Percentiles rank a stretch among this genome's conserved stretches.
These are phyloP conservation scores for Cladorhizidae sp. DNA, from an alignment of 37 sponge, comb jelly and placozoan genomes.

Conservation along the genomic window DNA sequence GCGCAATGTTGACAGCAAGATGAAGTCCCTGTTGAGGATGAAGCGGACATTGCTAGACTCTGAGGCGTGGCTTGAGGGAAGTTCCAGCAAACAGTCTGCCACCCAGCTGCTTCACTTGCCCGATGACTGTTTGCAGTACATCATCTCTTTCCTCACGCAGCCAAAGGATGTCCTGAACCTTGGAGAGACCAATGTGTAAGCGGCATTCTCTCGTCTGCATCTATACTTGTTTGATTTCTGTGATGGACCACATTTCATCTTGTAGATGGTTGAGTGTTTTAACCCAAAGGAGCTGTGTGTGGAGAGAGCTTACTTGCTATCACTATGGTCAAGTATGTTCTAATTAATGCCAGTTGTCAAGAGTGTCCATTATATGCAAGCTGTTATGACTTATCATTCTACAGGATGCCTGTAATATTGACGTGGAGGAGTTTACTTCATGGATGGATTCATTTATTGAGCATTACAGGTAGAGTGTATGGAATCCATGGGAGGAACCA, in stretches of 20 bases:
- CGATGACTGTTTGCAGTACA: constrained; percentile 34
- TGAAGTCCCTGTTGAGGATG: constrained; percentile 34
- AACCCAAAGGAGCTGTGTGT: constrained; percentile 28
- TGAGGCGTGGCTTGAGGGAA: background rate
- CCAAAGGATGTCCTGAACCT: constrained; percentile 52
- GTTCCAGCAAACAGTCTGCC: background rate
- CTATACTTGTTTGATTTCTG: background rate
- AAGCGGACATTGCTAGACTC: constrained; percentile 12
- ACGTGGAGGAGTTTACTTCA: background rate
- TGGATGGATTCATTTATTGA: no score
- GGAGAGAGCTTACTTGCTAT: constrained; percentile 21
- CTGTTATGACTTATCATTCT: background rate
- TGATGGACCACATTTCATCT: background rate
- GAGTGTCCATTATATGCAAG: background rate
- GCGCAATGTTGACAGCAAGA: constrained; percentile 17
- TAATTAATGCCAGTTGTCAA: background rate
- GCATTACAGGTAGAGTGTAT: no score
- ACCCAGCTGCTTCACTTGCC: constrained; percentile 14
- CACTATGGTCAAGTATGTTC: constrained; percentile 27
- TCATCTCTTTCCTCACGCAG: constrained; percentile 23
- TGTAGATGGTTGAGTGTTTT: constrained; percentile 22
- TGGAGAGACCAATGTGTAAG: constrained; percentile 27
- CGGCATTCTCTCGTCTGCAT: background rate
- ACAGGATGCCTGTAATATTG: background rate
- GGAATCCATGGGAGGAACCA: no score